A percentile compares a stretch with the other conserved stretches of the same genome.
Evolutionary conservation across 1,140 invertebrate species (phyloP).

Genomic region (Scaptomyza pallida): DNA sequence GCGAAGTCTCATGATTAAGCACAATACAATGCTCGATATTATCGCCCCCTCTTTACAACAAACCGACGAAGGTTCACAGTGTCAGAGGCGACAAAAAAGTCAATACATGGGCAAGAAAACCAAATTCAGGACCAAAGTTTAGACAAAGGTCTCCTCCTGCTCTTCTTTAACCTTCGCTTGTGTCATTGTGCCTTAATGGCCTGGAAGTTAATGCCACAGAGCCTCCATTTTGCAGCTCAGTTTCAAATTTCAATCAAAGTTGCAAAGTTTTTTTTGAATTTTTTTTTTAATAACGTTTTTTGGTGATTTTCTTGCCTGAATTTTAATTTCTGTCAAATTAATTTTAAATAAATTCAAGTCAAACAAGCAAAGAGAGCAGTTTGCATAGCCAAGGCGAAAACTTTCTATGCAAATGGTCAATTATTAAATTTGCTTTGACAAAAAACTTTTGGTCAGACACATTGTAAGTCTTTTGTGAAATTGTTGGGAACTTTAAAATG

Average conservation of each 20-base stretch:
- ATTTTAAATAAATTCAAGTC: constrained; percentile 33
- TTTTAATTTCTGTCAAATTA: constrained; percentile 44
- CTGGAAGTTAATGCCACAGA: constrained; percentile 48
- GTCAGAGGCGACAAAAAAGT: constrained; percentile 41
- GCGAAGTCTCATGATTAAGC: constrained; percentile 32
- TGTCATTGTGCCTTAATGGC: constrained; percentile 56
- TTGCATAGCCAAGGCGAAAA: constrained; percentile 2
- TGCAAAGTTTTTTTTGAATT: constrained; percentile 26
- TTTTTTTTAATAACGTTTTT: constrained; percentile 4
- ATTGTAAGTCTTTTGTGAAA: too few species aligned
- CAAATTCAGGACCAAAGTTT: constrained; percentile 39
- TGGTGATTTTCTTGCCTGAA: constrained; percentile 7
- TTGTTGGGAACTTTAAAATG: not conserved
- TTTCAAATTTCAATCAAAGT: constrained; percentile 44
- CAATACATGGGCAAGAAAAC: constrained; percentile 32
- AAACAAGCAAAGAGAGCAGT: constrained; percentile 23
- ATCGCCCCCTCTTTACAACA: constrained; percentile 10
- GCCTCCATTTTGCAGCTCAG: constrained; percentile 36
- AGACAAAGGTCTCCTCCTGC: constrained; percentile 32
- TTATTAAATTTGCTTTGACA: constrained; percentile 31
- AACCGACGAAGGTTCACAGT: constrained; percentile 39
- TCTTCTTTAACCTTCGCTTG: constrained; percentile 17
- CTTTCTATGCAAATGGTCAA: constrained; percentile 6
- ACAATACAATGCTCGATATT: constrained; percentile 36
- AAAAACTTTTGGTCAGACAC: not conserved